These are phyloP conservation scores for Parazoanthus darwini DNA, from an alignment of 92 coral and sea anemone species.

Conservation along the genomic window DNA sequence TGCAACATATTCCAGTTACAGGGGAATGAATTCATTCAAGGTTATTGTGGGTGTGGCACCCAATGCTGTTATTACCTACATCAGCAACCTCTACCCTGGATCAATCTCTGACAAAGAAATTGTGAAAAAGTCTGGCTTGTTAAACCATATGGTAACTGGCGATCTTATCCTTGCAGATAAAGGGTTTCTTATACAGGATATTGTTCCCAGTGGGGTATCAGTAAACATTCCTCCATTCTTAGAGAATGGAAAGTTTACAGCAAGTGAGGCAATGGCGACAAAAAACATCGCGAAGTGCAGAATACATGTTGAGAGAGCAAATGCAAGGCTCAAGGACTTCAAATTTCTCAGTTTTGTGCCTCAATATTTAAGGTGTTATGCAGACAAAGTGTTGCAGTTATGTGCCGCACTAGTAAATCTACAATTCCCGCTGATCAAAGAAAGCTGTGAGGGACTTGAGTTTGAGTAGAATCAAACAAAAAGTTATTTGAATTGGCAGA, in stretches of 20 bases:
- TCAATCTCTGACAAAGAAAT: slow-evolving; percentile 61
- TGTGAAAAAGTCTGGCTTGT: slow-evolving; percentile 46
- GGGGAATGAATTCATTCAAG: slow-evolving; percentile 61
- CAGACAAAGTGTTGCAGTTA: slow-evolving; percentile 52
- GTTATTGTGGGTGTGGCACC: slow-evolving; percentile 50
- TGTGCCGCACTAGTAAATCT: slow-evolving; percentile 72
- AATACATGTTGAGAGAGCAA: too few relatives aligned
- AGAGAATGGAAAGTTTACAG: slow-evolving; percentile 53
- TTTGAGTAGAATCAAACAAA: slow-evolving; percentile 28
- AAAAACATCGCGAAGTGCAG: too few relatives aligned
- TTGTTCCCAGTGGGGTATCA: slow-evolving; percentile 51
- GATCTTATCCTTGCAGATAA: slow-evolving; percentile 59
- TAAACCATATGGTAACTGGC: slow-evolving; percentile 38
- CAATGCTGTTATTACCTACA: slow-evolving; percentile 47
- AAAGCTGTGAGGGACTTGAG: slow-evolving; percentile 40
- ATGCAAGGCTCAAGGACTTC: slow-evolving; percentile 55
- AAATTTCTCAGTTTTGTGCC: slow-evolving; percentile 60
- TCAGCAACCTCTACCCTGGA: slow-evolving; percentile 52
- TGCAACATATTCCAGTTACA: slow-evolving; percentile 57
- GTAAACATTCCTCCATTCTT: slow-evolving; percentile 57
- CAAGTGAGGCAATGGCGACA: slow-evolving; percentile 48
- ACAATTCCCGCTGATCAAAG: slow-evolving; percentile 48
- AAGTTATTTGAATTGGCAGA: too few relatives aligned
- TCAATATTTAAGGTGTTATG: slow-evolving; percentile 45
- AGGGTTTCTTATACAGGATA: slow-evolving; percentile 54